These are phyloP conservation scores for Frankliniella fusca DNA, from an alignment of 2,888 invertebrate genomes.

Conservation along the genomic window DNA sequence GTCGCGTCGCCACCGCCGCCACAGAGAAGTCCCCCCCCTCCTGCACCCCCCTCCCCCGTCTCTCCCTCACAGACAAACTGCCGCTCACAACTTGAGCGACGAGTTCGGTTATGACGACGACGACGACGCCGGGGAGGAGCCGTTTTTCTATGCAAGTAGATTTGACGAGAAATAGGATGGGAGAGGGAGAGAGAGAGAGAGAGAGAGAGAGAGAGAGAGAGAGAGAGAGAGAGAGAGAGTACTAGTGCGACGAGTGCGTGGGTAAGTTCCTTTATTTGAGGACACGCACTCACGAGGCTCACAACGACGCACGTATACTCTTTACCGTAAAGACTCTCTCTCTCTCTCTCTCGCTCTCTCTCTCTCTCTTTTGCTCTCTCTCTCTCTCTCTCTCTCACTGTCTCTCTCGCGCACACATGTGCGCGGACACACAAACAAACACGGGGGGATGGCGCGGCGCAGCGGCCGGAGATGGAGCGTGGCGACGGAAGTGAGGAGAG, in stretches of 20 bases:
- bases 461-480: constrained; percentile 8
- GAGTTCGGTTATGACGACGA: too few relatives aligned
- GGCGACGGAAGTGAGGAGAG: constrained; percentile 17
- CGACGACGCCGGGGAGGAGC: too few relatives aligned
- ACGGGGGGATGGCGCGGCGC: too few relatives aligned
- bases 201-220: neutral
- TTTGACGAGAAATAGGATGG: neutral
- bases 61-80: too few relatives aligned
- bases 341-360: neutral
- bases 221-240: neutral
- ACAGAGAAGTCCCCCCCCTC: too few relatives aligned
- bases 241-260: neutral
- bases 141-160: too few relatives aligned
- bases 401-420: neutral
- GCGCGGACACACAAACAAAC: neutral
- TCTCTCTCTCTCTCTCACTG: neutral
- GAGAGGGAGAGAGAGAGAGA: neutral
- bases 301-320: neutral
- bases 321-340: neutral
- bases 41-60: too few relatives aligned
- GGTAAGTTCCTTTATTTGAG: neutral
- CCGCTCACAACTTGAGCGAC: too few relatives aligned
- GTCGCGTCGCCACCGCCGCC: too few relatives aligned
- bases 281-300: neutral
- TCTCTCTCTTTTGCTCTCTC: too few relatives aligned